A percentile compares a stretch with the other conserved stretches of the same genome.
phyloP scores from a whole-genome alignment of 2,113 vertebrate genomes.

The Lontra canadensis region DNA sequence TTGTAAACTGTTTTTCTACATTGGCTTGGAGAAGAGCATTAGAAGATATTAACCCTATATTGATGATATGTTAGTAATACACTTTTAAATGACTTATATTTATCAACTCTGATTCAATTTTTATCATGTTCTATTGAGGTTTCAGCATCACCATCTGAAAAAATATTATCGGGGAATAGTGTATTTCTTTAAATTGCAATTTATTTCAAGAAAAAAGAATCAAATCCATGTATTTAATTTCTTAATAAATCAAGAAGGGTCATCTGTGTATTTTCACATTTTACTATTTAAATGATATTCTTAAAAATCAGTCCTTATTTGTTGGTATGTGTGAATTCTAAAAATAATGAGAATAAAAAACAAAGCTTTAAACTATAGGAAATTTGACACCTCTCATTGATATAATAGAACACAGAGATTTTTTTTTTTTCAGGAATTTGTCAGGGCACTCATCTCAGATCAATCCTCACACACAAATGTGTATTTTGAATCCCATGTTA shows the following conservation, averaged over 20 bases:
- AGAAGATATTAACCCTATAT: not conserved
- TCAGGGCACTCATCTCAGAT: constrained; percentile 21
- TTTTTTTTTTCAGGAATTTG: not conserved
- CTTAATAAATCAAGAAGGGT: not conserved
- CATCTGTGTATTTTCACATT: not conserved
- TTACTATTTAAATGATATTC: not conserved
- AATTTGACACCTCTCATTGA: not conserved
- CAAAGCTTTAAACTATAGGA: not conserved
- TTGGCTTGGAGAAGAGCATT: not conserved
- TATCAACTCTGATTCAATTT: not conserved
- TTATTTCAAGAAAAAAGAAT: not conserved
- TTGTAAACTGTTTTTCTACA: not conserved
- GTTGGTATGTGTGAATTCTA: not conserved
- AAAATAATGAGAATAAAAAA: not conserved
- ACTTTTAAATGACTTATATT: not conserved
- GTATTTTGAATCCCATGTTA: constrained; percentile 48
- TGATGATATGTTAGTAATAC: not conserved
- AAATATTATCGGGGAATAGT: not conserved
- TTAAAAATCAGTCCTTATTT: not conserved
- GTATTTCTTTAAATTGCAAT: constrained; percentile 3
- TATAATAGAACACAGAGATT: not conserved
- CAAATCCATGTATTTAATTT: not conserved
- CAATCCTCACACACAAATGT: not conserved
- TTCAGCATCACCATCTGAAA: not conserved
- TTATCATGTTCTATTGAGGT: not conserved